Conservation (phyloP, 1,140 invertebrate species). For the Bombyx mori region ASM3026992v2 NC_085128.1:3670501-3671000, state of each 20-base stretch:
- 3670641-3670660: slow-evolving; percentile 11
- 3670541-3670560: slow-evolving; percentile 95
- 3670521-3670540: slow-evolving; percentile 92
- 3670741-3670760: slow-evolving; percentile 41
- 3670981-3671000: slow-evolving; percentile 92
- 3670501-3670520: slow-evolving; percentile 97
- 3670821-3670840: slow-evolving; percentile 89
- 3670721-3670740: slow-evolving; percentile 58
- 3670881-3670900: slow-evolving; percentile 52
- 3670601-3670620: slow-evolving; percentile 94
- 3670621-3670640: slow-evolving; percentile 80
- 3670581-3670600: slow-evolving; percentile 93
- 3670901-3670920: slow-evolving; percentile 68
- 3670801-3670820: slow-evolving; percentile 88
- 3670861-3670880: slow-evolving; percentile 74
- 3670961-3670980: slow-evolving; percentile 72
- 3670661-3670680: slow-evolving; percentile 22
- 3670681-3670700: slow-evolving; percentile 20
- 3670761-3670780: slow-evolving; percentile 81
- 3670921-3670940: slow-evolving; percentile 69
- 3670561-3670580: slow-evolving; percentile 95
- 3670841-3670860: slow-evolving; percentile 88
- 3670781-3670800: slow-evolving; percentile 95
- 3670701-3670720: slow-evolving; percentile 47
- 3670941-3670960: slow-evolving; percentile 69